Conservation (phyloP, 2,113 vertebrate species). For the Mus musculus region GRCm39 chr12:46053501-46054000, state of each 20-base stretch:
- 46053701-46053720: neutral
- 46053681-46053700: too few species aligned
- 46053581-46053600: neutral
- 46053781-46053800: neutral
- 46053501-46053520: too few species aligned
- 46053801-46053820: neutral
- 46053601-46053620: neutral
- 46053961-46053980: neutral
- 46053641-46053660: neutral
- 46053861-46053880: neutral
- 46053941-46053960: neutral
- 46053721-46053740: neutral
- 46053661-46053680: neutral
- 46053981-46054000: conserved; percentile 22
- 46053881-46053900: neutral
- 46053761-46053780: neutral
- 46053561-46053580: too few species aligned
- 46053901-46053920: neutral
- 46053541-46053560: too few species aligned
- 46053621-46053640: neutral
- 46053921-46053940: conserved; percentile 26
- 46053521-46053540: too few species aligned
- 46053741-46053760: neutral
- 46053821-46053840: neutral
- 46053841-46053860: neutral